Percentiles rank a stretch among this genome's conserved stretches.
Conservation (phyloP, 1,140 invertebrate genomes). For the Ladona fulva region DNA sequence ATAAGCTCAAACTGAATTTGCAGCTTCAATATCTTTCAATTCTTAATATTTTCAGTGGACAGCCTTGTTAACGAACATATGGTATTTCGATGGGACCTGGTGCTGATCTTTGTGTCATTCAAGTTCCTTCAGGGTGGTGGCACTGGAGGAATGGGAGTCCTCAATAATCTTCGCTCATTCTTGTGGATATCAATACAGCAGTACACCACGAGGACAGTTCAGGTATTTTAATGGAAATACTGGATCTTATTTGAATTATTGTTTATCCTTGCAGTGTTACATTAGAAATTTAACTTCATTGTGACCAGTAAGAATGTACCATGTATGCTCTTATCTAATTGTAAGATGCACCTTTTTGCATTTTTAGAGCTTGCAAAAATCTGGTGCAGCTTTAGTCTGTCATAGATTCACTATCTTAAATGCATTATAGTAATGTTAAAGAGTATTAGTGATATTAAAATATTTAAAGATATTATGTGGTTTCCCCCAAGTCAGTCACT, state of each 20-base stretch:
- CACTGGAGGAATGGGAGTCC: conserved; percentile 79
- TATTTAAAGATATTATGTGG: too few relatives aligned
- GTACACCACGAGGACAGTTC: conserved; percentile 84
- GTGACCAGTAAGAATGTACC: background rate
- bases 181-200: conserved; percentile 94
- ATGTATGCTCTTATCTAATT: conserved; percentile 26
- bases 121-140: conserved; percentile 91
- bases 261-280: background rate
- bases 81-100: conserved; percentile 75
- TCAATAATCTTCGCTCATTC: conserved; percentile 85
- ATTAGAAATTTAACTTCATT: background rate
- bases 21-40: conserved; percentile 15
- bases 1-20: conserved; percentile 14
- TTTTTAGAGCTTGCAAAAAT: too few relatives aligned
- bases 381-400: too few relatives aligned
- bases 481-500: too few relatives aligned
- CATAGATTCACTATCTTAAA: too few relatives aligned
- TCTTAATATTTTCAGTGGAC: conserved; percentile 53
- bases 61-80: conserved; percentile 50
- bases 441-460: too few relatives aligned
- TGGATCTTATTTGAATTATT: background rate
- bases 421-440: too few relatives aligned
- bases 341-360: too few relatives aligned
- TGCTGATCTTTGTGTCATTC: conserved; percentile 75
- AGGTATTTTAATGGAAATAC: conserved; percentile 43